These are phyloP conservation scores for Neria commutata DNA, from an alignment of 2,888 invertebrate species.

Conservation along the genomic window DNA sequence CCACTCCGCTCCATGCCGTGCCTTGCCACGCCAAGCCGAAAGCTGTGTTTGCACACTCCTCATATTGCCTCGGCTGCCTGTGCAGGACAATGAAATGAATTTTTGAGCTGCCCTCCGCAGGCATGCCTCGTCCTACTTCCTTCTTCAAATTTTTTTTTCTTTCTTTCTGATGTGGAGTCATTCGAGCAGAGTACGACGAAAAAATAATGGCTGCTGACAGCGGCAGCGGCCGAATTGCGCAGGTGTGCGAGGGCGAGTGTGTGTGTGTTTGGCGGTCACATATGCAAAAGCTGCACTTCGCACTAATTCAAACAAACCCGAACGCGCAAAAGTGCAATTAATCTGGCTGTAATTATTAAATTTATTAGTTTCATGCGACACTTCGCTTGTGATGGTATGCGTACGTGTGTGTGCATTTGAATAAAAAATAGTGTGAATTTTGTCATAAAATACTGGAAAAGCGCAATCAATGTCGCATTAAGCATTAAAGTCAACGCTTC, in stretches of 20 bases:
- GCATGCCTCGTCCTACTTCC: constrained; percentile 1
- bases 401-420: not conserved
- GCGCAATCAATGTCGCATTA: constrained; percentile 4
- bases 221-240: not conserved
- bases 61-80: constrained; percentile 18
- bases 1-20: constrained; percentile 30
- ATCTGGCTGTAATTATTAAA: not conserved
- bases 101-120: constrained; percentile 40
- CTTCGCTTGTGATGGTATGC: not conserved
- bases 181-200: no score
- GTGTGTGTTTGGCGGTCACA: not conserved
- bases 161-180: no score
- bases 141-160: constrained; percentile 50
- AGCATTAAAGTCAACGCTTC: not conserved
- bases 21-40: constrained; percentile 33
- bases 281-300: not conserved
- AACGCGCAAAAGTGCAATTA: not conserved
- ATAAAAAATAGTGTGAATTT: not conserved
- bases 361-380: not conserved
- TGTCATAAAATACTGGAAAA: not conserved
- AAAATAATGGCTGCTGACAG: constrained; percentile 32
- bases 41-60: constrained; percentile 47
- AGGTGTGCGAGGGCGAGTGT: not conserved
- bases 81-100: constrained; percentile 54
- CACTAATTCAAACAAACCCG: not conserved